These are phyloP conservation scores for Malurus leucopterus DNA, from an alignment of 2,797 vertebrate species.

Conservation along the genomic window DNA sequence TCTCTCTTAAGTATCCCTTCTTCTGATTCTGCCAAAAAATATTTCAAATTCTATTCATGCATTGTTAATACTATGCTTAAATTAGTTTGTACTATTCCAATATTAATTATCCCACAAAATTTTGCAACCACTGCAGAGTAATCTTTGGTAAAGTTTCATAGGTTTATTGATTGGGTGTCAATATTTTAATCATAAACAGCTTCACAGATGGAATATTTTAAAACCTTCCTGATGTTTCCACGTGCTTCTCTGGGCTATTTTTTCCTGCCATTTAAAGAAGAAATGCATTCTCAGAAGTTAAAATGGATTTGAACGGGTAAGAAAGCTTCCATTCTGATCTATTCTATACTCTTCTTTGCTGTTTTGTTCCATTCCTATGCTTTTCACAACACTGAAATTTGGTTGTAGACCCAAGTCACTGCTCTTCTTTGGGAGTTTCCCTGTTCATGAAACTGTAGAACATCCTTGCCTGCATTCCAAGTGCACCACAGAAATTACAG, in stretches of 20 bases:
- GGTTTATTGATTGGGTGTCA: slow-evolving; percentile 22
- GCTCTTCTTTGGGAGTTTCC: not conserved
- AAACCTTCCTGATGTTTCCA: not conserved
- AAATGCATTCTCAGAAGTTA: not conserved
- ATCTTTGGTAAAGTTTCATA: not conserved
- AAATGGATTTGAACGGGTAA: not conserved
- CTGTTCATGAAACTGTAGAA: not conserved
- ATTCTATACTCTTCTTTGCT: not conserved
- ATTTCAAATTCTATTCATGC: not conserved
- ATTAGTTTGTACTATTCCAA: not conserved
- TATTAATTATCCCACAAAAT: slow-evolving; percentile 10
- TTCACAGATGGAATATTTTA: slow-evolving; percentile 11
- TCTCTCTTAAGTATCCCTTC: not conserved
- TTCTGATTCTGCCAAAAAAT: not conserved
- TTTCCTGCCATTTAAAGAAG: not conserved
- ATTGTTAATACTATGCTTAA: not conserved
- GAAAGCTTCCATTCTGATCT: not conserved
- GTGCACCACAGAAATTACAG: not conserved
- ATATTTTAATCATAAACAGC: slow-evolving; percentile 14
- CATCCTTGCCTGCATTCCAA: not conserved
- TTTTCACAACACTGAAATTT: not conserved
- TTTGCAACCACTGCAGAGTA: not conserved
- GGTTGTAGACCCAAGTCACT: not conserved
- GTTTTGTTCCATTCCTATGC: not conserved
- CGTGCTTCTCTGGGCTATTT: not conserved